Evolutionary conservation across 2,888 invertebrate species (phyloP).

Genomic region (Hyles lineata): DNA sequence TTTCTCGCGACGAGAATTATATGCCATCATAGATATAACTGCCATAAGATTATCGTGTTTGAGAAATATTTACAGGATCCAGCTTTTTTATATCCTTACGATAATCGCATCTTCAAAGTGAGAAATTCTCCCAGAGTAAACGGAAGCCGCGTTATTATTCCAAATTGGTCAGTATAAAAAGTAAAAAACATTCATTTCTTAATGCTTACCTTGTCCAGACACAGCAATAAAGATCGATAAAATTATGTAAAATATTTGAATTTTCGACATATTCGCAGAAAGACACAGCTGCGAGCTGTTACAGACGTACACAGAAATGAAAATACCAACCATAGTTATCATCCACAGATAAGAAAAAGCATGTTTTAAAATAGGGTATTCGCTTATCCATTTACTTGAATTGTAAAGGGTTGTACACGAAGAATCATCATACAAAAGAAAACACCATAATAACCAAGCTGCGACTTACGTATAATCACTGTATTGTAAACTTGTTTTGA

Average conservation of each 20-base stretch:
- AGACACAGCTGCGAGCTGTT: neutral
- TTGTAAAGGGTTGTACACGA: neutral
- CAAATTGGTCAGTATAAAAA: no score
- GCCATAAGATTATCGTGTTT: no score
- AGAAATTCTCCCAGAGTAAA: no score
- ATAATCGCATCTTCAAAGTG: no score
- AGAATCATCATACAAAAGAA: neutral
- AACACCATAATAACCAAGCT: no score
- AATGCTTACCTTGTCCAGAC: neutral
- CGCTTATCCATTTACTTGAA: neutral
- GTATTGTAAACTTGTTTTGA: no score
- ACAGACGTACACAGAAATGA: neutral
- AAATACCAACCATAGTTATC: neutral
- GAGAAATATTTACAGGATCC: no score
- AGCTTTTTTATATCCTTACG: no score
- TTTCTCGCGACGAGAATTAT: no score
- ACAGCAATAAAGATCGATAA: neutral
- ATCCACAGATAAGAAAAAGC: neutral
- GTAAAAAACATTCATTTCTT: neutral
- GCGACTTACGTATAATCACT: no score
- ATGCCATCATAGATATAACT: no score
- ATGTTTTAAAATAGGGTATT: neutral
- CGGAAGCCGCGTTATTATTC: no score
- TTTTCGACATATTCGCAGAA: neutral
- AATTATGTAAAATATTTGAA: neutral